Percentiles rank a stretch among this genome's conserved stretches.
These are phyloP conservation scores for Bradysia coprophila DNA, from an alignment of 1,140 invertebrate species.

Conservation along the genomic window DNA sequence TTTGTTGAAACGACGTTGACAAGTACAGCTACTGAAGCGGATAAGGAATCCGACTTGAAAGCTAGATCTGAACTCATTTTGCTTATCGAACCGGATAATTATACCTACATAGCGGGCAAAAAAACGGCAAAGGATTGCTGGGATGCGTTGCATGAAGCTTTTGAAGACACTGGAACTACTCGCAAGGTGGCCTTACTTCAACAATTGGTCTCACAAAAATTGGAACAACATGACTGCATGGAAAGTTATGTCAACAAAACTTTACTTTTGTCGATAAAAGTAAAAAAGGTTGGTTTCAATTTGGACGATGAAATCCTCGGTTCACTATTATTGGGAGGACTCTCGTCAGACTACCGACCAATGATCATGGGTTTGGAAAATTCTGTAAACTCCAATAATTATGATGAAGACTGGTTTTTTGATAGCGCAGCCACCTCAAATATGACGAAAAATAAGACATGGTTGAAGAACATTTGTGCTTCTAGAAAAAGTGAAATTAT, in stretches of 20 bases:
- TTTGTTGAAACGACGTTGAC: neutral
- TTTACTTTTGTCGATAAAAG: neutral
- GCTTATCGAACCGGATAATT: neutral
- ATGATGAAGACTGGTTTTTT: too few relatives aligned
- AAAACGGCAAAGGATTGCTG: slow-evolving; percentile 5
- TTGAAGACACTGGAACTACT: slow-evolving; percentile 1
- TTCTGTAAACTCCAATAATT: too few relatives aligned
- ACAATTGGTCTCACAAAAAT: neutral
- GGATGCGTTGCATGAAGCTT: slow-evolving; percentile 1
- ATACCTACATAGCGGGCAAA: slow-evolving; percentile 1
- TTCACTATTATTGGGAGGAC: slow-evolving; percentile 1
- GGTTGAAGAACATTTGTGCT: too few relatives aligned
- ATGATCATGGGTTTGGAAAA: too few relatives aligned
- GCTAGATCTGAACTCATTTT: too few relatives aligned
- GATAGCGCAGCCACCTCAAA: too few relatives aligned
- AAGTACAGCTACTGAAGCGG: too few relatives aligned
- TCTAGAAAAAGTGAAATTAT: too few relatives aligned
- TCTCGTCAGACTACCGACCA: too few relatives aligned
- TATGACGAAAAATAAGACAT: too few relatives aligned
- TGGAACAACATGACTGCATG: slow-evolving; percentile 1
- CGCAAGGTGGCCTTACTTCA: slow-evolving; percentile 1
- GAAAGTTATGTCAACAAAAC: slow-evolving; percentile 4
- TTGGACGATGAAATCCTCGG: slow-evolving; percentile 2
- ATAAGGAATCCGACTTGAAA: too few relatives aligned
- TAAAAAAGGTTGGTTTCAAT: neutral